These are phyloP conservation scores for Endomychus coccineus DNA, from an alignment of 2,888 invertebrate genomes.

Conservation along the genomic window DNA sequence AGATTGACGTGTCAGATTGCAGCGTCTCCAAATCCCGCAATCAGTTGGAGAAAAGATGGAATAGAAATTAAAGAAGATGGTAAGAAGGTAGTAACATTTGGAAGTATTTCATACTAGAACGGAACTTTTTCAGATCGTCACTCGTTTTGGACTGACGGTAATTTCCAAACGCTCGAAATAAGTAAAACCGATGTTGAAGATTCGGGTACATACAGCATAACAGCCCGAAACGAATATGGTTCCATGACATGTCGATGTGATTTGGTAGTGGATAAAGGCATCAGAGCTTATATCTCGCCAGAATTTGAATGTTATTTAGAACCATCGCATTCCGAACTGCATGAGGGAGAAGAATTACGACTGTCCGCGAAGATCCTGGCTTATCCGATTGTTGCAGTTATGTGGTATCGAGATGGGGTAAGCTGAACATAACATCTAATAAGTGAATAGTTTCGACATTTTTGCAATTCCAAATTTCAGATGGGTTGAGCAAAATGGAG, in stretches of 20 bases:
- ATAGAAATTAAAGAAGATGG: slow-evolving; percentile 53
- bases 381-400: slow-evolving; percentile 69
- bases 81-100: slow-evolving; percentile 30
- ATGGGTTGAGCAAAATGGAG: too few relatives aligned
- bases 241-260: slow-evolving; percentile 72
- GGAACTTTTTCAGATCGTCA: slow-evolving; percentile 46
- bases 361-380: slow-evolving; percentile 51
- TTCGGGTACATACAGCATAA: slow-evolving; percentile 70
- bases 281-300: slow-evolving; percentile 72
- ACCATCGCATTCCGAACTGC: slow-evolving; percentile 51
- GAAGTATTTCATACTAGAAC: not conserved
- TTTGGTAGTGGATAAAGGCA: slow-evolving; percentile 74
- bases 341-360: slow-evolving; percentile 51
- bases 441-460: not conserved
- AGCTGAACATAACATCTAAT: too few relatives aligned
- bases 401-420: slow-evolving; percentile 69
- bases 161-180: slow-evolving; percentile 82
- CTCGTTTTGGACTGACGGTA: slow-evolving; percentile 60
- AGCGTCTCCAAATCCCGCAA: slow-evolving; percentile 63
- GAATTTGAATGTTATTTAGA: slow-evolving; percentile 67
- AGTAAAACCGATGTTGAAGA: slow-evolving; percentile 69
- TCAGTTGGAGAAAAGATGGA: slow-evolving; percentile 83
- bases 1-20: slow-evolving; percentile 79
- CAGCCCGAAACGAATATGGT: slow-evolving; percentile 73
- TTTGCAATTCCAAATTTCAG: not conserved